Conservation (phyloP, 2,797 vertebrate genomes). For the Cephalopachus bancanus region DNA sequence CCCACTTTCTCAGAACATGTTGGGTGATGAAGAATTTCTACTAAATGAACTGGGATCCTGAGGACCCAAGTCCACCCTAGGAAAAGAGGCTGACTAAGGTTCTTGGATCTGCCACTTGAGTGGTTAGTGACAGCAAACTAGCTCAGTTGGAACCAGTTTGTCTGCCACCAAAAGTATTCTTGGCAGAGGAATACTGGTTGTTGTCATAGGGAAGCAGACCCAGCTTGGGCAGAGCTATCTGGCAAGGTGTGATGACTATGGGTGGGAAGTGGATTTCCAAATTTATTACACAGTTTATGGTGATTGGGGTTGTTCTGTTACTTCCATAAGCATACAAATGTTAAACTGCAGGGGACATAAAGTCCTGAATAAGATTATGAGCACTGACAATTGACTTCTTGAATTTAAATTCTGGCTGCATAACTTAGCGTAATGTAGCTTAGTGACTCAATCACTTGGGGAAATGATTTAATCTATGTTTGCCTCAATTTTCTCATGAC, state of each 20-base stretch:
- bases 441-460: neutral
- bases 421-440: neutral
- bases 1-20: neutral
- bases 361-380: neutral
- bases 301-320: neutral
- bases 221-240: neutral
- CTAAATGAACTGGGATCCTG: neutral
- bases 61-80: rapidly evolving
- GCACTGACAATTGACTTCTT: neutral
- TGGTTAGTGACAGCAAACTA: neutral
- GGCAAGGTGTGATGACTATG: neutral
- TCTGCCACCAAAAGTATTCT: too few relatives aligned
- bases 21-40: neutral
- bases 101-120: neutral
- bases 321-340: neutral
- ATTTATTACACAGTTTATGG: neutral
- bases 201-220: neutral
- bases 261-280: neutral
- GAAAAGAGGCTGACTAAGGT: neutral
- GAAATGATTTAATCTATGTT: neutral
- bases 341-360: rapidly evolving
- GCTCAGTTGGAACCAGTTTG: neutral
- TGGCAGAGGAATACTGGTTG: neutral
- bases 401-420: neutral
- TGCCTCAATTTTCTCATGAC: neutral